These are phyloP conservation scores for Anoplophora glabripennis DNA, from an alignment of 1,140 invertebrate genomes.

Conservation along the genomic window DNA sequence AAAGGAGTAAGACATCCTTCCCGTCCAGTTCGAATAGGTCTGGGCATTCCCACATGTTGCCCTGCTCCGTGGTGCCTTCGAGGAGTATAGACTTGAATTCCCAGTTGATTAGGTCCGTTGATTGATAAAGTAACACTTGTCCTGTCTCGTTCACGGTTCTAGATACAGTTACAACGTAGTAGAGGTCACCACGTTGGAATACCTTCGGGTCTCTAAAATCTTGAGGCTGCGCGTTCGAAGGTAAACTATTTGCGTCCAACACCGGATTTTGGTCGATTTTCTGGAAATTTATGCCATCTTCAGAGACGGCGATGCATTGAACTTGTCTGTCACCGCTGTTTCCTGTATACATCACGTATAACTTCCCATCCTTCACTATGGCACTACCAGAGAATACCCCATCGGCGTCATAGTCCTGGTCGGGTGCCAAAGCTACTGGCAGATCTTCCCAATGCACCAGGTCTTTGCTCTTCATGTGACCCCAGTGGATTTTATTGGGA, in stretches of 20 bases:
- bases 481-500: constrained; percentile 19
- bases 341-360: constrained; percentile 50
- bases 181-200: constrained; percentile 45
- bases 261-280: constrained; percentile 44
- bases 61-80: not conserved
- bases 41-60: constrained; percentile 24
- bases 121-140: constrained; percentile 45
- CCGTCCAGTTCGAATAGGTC: constrained; percentile 43
- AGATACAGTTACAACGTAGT: constrained; percentile 50
- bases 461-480: constrained; percentile 18
- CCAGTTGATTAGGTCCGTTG: constrained; percentile 48
- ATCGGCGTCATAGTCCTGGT: constrained; percentile 48
- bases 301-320: constrained; percentile 48
- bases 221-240: constrained; percentile 8
- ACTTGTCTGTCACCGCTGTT: constrained; percentile 40
- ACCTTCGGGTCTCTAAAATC: constrained; percentile 50
- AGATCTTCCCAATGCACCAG: constrained; percentile 33
- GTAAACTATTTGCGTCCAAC: constrained; percentile 26
- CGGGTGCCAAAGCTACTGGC: constrained; percentile 47
- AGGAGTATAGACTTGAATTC: constrained; percentile 42
- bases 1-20: constrained; percentile 46
- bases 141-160: constrained; percentile 35
- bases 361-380: constrained; percentile 41
- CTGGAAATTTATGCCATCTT: constrained; percentile 46
- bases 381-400: constrained; percentile 48